Evolutionary conservation across 2,113 vertebrate genomes (phyloP).

Genomic region (Plectropomus leopardus): DNA sequence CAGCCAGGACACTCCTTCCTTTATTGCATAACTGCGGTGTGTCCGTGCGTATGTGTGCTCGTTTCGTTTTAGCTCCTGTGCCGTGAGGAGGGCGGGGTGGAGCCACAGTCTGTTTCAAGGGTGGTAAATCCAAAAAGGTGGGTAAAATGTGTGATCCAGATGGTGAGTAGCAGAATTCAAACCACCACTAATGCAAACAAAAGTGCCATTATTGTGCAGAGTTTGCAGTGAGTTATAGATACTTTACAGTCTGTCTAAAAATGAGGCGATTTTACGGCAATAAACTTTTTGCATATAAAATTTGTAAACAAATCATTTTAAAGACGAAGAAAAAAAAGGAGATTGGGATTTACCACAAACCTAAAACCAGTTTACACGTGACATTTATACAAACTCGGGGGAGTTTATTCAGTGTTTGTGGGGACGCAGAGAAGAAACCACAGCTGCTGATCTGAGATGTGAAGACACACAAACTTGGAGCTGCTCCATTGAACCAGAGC

Average conservation of each 20-base stretch:
- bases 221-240: background rate
- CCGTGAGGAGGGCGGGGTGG: background rate
- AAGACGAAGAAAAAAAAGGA: background rate
- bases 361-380: background rate
- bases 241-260: background rate
- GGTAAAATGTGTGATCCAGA: constrained; percentile 61
- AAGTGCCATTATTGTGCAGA: background rate
- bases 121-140: constrained; percentile 52
- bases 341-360: background rate
- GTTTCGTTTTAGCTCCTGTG: constrained; percentile 19
- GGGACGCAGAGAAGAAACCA: constrained; percentile 11
- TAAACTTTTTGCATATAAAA: background rate
- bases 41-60: constrained; percentile 1
- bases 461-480: constrained; percentile 9
- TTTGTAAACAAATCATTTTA: background rate
- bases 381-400: background rate
- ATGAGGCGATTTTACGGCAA: background rate
- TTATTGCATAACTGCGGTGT: constrained; percentile 60
- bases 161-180: constrained; percentile 18
- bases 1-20: constrained; percentile 48
- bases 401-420: constrained; percentile 18
- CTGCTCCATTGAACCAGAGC: background rate
- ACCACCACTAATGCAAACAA: constrained; percentile 17
- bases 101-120: constrained; percentile 3
- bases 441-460: constrained; percentile 14